phyloP scores from a whole-genome alignment of 2,888 invertebrate species.

The Synanthedon myopaeformis region DNA sequence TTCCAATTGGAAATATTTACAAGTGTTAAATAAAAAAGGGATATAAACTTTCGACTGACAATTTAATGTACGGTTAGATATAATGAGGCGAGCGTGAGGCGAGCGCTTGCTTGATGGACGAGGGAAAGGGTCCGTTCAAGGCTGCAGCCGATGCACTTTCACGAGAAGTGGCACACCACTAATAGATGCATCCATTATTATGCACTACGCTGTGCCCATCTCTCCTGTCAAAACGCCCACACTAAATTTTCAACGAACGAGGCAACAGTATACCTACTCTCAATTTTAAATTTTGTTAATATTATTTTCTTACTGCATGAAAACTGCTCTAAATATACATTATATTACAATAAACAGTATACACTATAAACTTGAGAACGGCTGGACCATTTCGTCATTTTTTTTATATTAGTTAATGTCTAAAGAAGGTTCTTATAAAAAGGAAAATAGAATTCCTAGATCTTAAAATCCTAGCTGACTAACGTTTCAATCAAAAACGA shows the following conservation, averaged over 20 bases:
- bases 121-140: constrained; percentile 64
- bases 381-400: too few species aligned
- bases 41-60: constrained; percentile 55
- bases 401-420: too few species aligned
- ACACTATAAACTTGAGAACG: too few species aligned
- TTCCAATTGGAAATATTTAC: not conserved
- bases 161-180: constrained; percentile 52
- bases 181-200: constrained; percentile 57
- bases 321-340: too few species aligned
- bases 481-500: too few species aligned
- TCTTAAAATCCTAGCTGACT: too few species aligned
- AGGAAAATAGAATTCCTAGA: too few species aligned
- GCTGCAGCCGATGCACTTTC: constrained; percentile 63
- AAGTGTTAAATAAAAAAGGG: constrained; percentile 1
- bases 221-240: constrained; percentile 46
- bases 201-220: constrained; percentile 25
- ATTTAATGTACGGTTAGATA: constrained; percentile 52
- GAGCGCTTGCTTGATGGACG: constrained; percentile 50
- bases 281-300: too few species aligned
- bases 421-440: too few species aligned
- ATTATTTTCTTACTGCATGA: too few species aligned
- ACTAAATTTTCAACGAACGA: constrained; percentile 5
- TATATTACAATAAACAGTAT: too few species aligned
- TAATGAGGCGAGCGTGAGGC: constrained; percentile 43
- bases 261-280: too few species aligned